Base-by-base conservation (phyloP, 1,140 invertebrate genomes). In the Zaprionus davidi region DNA sequence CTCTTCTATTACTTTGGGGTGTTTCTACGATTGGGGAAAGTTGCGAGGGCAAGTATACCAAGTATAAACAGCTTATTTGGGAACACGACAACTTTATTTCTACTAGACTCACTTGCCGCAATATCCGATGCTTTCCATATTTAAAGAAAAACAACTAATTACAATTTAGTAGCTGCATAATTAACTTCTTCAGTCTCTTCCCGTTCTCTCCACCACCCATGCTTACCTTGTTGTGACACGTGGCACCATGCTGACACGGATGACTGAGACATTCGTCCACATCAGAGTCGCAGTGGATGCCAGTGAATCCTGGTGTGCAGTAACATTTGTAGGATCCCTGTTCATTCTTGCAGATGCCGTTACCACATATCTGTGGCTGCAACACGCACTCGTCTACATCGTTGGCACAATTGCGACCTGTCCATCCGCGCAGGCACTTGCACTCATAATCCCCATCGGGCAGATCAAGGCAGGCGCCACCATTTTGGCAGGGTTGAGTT, bases 241-340 rank as follows among this genome's bases (percentile, higher is more conserved):
- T 96, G 12, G 97, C 98, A 67, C 96, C 96, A 88, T 99, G 97
- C 76, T 95, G 94, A 93, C 98, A 99, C 0, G 98, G 98, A 58
- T 95, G 94, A 46, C 96, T 97, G 5, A 97, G 94, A 91, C 97
- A 98, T 92, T 98, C 97, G 92, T 98, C 96, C 81, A 98, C 96
- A 92, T 98, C 96, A 53, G 97, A 94, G 81, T 97, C 95, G 90
- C 97, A 98, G 76, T 96, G 95, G 90, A 96, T 94, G 28, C 98
- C 96, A 26, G 97, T 96, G 92, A 95, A 98, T 41, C 98, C 96
- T 24, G 97, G 97, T 71, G 95, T 95, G 87, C 97, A 98, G 85
- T 96, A 98, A 91, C 97, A 98, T 82, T 97, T 94, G 93, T 97
- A 98, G 46, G 96, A 95, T 5, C 97, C 97, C 38, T 93, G 91